Base-by-base conservation (phyloP, 2,113 vertebrate genomes). In the Sinocyclocheilus anophthalmus region DNA sequence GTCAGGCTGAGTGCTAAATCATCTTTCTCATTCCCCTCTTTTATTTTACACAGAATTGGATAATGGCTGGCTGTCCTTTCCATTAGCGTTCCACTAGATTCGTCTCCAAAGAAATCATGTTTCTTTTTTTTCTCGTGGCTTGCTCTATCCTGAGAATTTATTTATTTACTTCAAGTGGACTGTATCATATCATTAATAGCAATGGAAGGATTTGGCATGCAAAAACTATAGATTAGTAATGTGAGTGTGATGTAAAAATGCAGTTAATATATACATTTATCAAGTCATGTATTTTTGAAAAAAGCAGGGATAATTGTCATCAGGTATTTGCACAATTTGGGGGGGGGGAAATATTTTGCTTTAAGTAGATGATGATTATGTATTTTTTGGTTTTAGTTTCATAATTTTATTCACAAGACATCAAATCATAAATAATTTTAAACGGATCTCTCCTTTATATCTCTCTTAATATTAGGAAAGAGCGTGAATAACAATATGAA, bases 1-100 rank as follows among this genome's bases (percentile, higher is more conserved):
- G 24, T 78, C 45, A 61, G 78, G 48, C 65, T 70, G 59, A 65
- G 67, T 39, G 55, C 75, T 86, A 84, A 84, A 75, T 88, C 55
- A 86, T 72, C 53, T 50, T 79, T 87, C 65, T 70, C 81, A 63
- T 76, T 79, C 26, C 26, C 61, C 53, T 24, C 61, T 85, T 33
- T 59, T 11, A 70, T 86, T 86, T 83, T 79, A 80, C 67, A 30
- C 9, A 42, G 65, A 37, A 84, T 67, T 86, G 67, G 67, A 67
- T 75, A 79, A 63, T 76, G 24, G 39, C 45, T 83, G 42, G 53
- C 45, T 83, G 30, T 77, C 83, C 83, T 67, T 65, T 85, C 84
- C 45, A 50, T 61, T 39, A 59, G 16, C 9, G 72, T n/a, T 80
- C 59, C 39, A n/a, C 63, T 85, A 39, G 76, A 80, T 72, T 53